These are phyloP conservation scores for Dissostichus mawsoni DNA, from an alignment of 2,113 vertebrate species.

Conservation along the genomic window DNA sequence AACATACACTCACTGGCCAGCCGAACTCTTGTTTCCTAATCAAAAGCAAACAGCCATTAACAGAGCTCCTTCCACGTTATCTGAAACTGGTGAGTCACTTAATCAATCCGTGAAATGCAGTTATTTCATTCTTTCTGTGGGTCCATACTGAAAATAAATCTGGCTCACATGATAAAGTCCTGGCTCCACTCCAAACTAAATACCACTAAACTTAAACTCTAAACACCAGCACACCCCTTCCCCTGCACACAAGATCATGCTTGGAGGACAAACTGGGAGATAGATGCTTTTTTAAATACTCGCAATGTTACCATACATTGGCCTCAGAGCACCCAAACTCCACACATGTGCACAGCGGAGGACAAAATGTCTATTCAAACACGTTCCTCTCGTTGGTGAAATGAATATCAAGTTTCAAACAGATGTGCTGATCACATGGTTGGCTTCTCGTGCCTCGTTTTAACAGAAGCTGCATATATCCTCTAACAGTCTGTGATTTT, in stretches of 20 bases:
- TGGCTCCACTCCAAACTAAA: slow-evolving; percentile 66
- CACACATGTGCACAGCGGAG: slow-evolving; percentile 1
- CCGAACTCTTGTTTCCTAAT: slow-evolving; percentile 66
- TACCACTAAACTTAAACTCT: slow-evolving; percentile 55
- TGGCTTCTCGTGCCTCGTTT: slow-evolving; percentile 1
- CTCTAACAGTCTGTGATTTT: background rate
- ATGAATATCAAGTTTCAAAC: slow-evolving; percentile 52
- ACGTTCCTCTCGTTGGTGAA: slow-evolving; percentile 19
- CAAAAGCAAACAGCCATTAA: slow-evolving; percentile 79
- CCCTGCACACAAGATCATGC: slow-evolving; percentile 8
- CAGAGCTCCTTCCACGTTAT: slow-evolving; percentile 67
- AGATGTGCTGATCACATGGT: slow-evolving; percentile 64
- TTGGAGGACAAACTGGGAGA: slow-evolving; percentile 18
- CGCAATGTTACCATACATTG: slow-evolving; percentile 5
- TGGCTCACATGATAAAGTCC: slow-evolving; percentile 56
- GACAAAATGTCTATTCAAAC: slow-evolving; percentile 46
- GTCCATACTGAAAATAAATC: slow-evolving; percentile 14
- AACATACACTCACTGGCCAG: slow-evolving; percentile 35
- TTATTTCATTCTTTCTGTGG: slow-evolving; percentile 27
- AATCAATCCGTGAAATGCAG: slow-evolving; percentile 60
- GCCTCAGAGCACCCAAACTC: slow-evolving; percentile 7
- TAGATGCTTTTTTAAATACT: slow-evolving; percentile 13
- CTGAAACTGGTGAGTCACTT: slow-evolving; percentile 54
- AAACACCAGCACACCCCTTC: slow-evolving; percentile 27
- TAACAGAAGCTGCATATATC: background rate